phyloP scores from a whole-genome alignment of 2,113 vertebrate species.

The Junco hyemalis region DNA sequence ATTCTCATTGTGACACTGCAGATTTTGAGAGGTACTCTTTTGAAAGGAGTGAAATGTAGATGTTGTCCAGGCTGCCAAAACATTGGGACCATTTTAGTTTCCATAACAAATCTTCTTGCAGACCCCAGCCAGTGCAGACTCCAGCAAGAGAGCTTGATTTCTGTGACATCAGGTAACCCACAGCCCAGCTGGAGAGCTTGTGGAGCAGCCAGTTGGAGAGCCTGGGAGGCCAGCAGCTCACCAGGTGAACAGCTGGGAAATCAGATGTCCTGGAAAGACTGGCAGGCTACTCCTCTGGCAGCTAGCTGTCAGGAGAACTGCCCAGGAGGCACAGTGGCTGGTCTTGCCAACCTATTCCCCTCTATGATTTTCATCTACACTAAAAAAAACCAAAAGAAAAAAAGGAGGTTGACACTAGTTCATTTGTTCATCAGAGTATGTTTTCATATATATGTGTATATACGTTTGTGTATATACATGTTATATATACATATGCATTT shows the following conservation, averaged over 20 bases:
- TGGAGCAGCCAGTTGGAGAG: constrained; percentile 3
- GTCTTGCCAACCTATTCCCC: neutral
- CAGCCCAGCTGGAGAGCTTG: neutral
- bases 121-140: neutral
- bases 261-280: constrained; percentile 36
- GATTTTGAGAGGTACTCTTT: neutral
- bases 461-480: too few species aligned
- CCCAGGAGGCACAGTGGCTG: neutral
- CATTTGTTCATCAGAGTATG: neutral
- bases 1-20: neutral
- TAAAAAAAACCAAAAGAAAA: neutral
- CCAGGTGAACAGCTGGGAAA: constrained; percentile 45
- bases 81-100: neutral
- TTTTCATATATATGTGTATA: neutral
- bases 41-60: neutral
- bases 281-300: neutral
- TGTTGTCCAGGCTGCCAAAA: neutral
- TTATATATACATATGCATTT: accelerated
- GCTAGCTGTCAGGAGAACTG: constrained; percentile 1
- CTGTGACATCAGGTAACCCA: neutral
- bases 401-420: neutral
- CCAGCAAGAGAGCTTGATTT: neutral
- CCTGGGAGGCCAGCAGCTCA: constrained; percentile 10
- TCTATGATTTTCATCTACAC: neutral
- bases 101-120: neutral